Conservation (phyloP, 2,113 vertebrate species). For the Microtus ochrogaster region DNA sequence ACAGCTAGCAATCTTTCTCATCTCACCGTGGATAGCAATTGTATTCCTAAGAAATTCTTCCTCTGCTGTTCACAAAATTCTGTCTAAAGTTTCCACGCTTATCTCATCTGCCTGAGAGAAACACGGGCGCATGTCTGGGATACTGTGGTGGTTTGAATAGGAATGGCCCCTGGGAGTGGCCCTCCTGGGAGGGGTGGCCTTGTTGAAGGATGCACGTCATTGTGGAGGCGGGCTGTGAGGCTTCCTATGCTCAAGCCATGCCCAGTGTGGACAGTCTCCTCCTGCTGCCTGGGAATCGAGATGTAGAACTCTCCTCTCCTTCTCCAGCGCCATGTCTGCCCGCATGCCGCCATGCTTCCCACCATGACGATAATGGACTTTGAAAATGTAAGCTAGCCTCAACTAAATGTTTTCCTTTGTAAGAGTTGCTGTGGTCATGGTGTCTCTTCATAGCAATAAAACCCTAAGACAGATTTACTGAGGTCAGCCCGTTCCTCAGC, state of each 20-base stretch:
- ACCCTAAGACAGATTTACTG: neutral
- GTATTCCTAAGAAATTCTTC: neutral
- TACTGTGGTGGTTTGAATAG: neutral
- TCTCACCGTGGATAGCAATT: neutral
- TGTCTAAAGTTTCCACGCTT: neutral
- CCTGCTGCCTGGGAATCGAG: neutral
- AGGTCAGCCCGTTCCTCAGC: neutral
- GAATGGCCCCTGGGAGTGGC: neutral
- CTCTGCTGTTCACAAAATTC: neutral
- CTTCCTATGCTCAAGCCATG: neutral
- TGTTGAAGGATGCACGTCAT: neutral
- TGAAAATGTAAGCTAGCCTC: neutral
- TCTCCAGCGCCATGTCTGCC: neutral
- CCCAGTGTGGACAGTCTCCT: neutral
- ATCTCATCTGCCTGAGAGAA: neutral
- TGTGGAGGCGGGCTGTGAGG: neutral
- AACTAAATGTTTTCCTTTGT: neutral
- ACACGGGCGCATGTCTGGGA: neutral
- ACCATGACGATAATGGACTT: neutral
- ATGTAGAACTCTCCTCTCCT: neutral
- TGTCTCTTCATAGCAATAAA: neutral
- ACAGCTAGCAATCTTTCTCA: slow-evolving; percentile 5
- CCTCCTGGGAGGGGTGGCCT: neutral
- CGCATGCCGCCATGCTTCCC: neutral
- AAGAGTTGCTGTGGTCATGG: neutral